Conservation (phyloP, 2,797 vertebrate species). For the Catharus ustulatus region DNA sequence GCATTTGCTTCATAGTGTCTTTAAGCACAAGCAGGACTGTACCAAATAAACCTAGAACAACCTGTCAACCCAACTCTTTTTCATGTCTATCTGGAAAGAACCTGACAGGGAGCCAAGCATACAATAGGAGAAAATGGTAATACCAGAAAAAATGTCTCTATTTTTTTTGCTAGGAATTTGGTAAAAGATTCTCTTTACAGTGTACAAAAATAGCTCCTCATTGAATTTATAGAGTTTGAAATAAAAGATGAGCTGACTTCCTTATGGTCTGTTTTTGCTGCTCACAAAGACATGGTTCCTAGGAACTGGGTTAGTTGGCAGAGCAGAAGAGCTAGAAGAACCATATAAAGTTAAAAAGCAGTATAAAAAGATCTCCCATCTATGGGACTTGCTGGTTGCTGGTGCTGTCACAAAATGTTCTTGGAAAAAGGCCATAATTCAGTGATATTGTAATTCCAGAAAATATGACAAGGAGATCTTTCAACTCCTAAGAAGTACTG, state of each 20-base stretch:
- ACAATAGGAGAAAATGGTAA: not conserved
- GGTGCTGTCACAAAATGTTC: not conserved
- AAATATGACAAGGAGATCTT: not conserved
- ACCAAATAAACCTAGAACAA: not conserved
- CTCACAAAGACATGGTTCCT: not conserved
- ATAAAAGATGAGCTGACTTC: not conserved
- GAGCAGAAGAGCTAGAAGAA: not conserved
- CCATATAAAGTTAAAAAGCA: too few species aligned
- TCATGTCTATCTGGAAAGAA: not conserved
- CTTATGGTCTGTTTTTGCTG: not conserved
- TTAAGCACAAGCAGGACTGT: not conserved
- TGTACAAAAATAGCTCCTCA: not conserved
- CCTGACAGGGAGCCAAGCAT: not conserved
- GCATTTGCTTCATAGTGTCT: not conserved
- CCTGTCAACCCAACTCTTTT: not conserved
- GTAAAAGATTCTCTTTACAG: not conserved
- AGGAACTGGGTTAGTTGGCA: not conserved
- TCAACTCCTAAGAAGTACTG: not conserved
- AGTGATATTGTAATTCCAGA: not conserved
- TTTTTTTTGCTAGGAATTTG: not conserved
- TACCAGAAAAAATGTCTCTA: not conserved
- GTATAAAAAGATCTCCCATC: not conserved
- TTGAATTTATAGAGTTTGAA: not conserved
- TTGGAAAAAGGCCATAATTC: not conserved
- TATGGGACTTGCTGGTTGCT: fast-evolving